phyloP scores from a whole-genome alignment of 2,888 invertebrate species.

The Harpagoxenus sublaevis region DNA sequence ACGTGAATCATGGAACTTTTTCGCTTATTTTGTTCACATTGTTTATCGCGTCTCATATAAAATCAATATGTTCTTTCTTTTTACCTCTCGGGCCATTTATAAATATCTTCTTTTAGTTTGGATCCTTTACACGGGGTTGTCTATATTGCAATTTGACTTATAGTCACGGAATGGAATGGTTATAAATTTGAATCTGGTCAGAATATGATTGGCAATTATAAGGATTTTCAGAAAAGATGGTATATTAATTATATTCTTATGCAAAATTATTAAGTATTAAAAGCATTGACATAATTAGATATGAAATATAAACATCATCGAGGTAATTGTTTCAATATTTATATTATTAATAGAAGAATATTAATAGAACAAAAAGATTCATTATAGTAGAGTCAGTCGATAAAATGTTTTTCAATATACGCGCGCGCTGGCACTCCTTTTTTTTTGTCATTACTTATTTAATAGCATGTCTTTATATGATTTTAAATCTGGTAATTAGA shows the following conservation, averaged over 20 bases:
- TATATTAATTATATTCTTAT: not conserved
- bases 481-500: not conserved
- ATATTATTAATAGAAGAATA: too few relatives aligned
- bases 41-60: constrained; percentile 73
- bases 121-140: not conserved
- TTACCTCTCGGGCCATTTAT: not conserved
- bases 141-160: too few relatives aligned
- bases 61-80: constrained; percentile 67
- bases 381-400: not conserved
- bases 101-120: constrained; percentile 22
- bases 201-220: not conserved
- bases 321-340: not conserved
- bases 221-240: not conserved
- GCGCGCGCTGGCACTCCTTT: not conserved
- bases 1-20: constrained; percentile 47
- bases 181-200: not conserved
- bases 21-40: constrained; percentile 16
- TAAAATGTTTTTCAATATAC: not conserved
- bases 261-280: not conserved
- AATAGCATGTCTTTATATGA: not conserved
- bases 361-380: not conserved
- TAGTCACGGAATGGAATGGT: not conserved
- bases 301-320: not conserved
- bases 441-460: not conserved
- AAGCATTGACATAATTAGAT: constrained; percentile 5